A percentile compares a stretch with the other conserved stretches of the same genome.
Conservation (phyloP, 2,113 vertebrate species). For the Dipodomys spectabilis region DNA sequence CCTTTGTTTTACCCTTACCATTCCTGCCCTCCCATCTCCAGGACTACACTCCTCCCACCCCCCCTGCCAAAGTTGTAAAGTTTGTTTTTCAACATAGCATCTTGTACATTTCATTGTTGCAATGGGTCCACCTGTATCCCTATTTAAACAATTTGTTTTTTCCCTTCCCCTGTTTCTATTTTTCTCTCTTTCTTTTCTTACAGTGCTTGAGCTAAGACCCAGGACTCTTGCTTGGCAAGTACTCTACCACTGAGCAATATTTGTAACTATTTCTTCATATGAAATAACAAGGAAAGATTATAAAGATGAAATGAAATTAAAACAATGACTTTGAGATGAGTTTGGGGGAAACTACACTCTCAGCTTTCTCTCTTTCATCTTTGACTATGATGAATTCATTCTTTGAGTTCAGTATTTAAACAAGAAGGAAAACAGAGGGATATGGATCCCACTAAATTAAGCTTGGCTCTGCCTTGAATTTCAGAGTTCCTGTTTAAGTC, state of each 20-base stretch:
- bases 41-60: too few relatives aligned
- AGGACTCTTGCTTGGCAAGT: neutral
- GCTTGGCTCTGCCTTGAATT: neutral
- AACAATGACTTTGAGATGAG: neutral
- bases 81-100: too few relatives aligned
- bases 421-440: constrained; percentile 33
- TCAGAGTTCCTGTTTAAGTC: neutral
- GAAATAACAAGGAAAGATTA: neutral
- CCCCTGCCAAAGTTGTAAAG: too few relatives aligned
- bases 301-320: constrained; percentile 20
- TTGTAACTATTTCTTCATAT: neutral
- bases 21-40: too few relatives aligned
- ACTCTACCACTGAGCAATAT: neutral
- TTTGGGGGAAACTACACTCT: neutral
- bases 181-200: neutral
- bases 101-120: too few relatives aligned
- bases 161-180: neutral
- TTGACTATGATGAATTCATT: constrained; percentile 29
- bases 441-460: neutral
- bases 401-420: constrained; percentile 14
- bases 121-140: too few relatives aligned
- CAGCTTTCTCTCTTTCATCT: constrained; percentile 6
- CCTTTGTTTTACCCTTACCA: too few relatives aligned
- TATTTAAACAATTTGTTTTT: too few relatives aligned
- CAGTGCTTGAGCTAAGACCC: neutral